Base-by-base conservation (phyloP, 2,797 vertebrate species). In the Sebastes melanostomus region DNA sequence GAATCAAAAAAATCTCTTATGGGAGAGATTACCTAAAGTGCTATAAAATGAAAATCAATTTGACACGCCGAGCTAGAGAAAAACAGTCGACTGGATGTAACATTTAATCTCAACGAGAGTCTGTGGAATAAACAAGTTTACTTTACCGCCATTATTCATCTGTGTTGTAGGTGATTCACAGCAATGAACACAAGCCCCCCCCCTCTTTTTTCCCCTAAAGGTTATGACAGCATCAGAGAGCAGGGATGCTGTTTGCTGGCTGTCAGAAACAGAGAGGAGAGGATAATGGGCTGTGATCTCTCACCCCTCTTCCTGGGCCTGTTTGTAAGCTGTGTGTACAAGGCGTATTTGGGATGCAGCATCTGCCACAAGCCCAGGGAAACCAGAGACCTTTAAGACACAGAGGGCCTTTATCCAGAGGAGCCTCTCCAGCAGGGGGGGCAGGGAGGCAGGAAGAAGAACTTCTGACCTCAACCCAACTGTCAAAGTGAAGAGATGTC, bases 301-400 rank as follows among this genome's bases (percentile, higher is more conserved):
- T 92, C 82, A 89, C 80, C 70, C 81, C 75, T 80, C 80, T 88
- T 84, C 61, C 75, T 75, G 65, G 59, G 27, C 71, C 75, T 89
- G 86, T 87, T 92, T 89, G 81, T 78, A 91, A 83, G 62, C 82
- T 88, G 80, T 93, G 90, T 90, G 89, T 91, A 78, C 82, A 52
- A 24, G 54, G 73, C 82, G 92, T 85, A 87, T 93, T 94, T 93
- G 81, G 80, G 90, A 94, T 92, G 89, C 92, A 93, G 82, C 84
- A 82, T 91, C 85, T 90, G 89, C 85, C 60, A 72, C 86, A 73
- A 65, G n/a, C 80, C 81, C 79, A 73, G 66, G 82, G 84, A 87
- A 88, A 91, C 82, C 85, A 88, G 82, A 91, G 84, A 90, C 83
- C 85, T 89, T 88, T 80, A 73, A 86, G 72, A 90, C 69, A 91